Percentiles rank a stretch among this genome's conserved stretches.
Evolutionary conservation across 2,888 invertebrate genomes (phyloP).

Genomic region (Sepioteuthis lessoniana): DNA sequence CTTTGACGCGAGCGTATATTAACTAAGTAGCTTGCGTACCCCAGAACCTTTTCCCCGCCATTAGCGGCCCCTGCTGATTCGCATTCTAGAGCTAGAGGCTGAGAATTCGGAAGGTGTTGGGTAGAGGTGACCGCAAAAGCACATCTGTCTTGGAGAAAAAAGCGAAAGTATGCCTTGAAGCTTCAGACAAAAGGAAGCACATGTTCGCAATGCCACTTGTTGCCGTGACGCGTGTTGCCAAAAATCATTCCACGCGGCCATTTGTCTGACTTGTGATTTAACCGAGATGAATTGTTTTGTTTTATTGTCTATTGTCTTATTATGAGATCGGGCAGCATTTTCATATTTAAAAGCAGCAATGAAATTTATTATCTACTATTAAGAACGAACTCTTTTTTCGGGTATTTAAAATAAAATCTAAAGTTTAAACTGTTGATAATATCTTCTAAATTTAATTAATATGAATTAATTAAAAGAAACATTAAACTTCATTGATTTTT

Average conservation of each 20-base stretch:
- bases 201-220: not conserved
- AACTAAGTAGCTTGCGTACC: constrained; percentile 20
- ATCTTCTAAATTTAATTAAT: too few species aligned
- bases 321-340: too few species aligned
- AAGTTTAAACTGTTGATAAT: too few species aligned
- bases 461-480: too few species aligned
- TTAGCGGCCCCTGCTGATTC: not conserved
- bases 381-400: too few species aligned
- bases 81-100: not conserved
- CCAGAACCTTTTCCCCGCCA: not conserved
- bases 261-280: not conserved
- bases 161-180: not conserved
- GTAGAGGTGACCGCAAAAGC: not conserved
- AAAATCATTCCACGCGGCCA: not conserved
- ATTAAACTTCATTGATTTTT: too few species aligned
- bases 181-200: not conserved
- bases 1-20: not conserved
- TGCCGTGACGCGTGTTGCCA: not conserved
- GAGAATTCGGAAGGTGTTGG: not conserved
- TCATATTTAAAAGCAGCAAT: too few species aligned
- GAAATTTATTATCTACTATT: too few species aligned
- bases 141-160: not conserved
- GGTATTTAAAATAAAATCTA: too few species aligned
- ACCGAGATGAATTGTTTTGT: not conserved
- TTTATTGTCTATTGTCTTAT: too few species aligned